phyloP scores from a whole-genome alignment of 2,797 vertebrate genomes.

The Delichon dasypus region DNA sequence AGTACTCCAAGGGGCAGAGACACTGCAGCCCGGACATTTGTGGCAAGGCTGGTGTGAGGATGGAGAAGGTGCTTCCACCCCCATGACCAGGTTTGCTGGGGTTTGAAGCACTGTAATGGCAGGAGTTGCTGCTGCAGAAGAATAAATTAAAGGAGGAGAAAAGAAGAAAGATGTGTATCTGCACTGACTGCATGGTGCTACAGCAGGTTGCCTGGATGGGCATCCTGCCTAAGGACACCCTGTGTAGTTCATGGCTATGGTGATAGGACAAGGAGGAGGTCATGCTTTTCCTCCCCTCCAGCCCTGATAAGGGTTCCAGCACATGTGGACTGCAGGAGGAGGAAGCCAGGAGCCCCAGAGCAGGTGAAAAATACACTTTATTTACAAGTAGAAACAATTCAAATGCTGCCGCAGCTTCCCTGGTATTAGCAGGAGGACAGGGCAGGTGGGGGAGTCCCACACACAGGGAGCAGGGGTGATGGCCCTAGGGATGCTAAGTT shows the following conservation, averaged over 20 bases:
- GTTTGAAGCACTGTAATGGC: background rate
- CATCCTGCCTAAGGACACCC: too few relatives aligned
- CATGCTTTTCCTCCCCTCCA: background rate
- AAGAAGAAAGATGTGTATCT: background rate
- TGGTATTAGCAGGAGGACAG: background rate
- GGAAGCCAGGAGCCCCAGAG: background rate
- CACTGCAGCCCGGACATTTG: rapidly evolving
- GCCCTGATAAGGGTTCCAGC: background rate
- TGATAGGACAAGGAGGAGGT: background rate
- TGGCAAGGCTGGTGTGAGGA: background rate
- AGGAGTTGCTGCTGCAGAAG: background rate
- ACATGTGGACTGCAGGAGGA: background rate
- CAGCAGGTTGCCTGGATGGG: too few relatives aligned
- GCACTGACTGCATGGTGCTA: background rate
- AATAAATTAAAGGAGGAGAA: background rate
- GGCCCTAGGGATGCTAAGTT: background rate
- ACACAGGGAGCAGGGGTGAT: background rate
- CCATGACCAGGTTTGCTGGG: background rate
- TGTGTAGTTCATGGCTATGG: background rate
- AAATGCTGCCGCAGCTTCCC: background rate
- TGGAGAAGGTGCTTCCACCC: background rate
- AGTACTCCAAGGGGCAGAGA: too few relatives aligned
- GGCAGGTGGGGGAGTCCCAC: background rate
- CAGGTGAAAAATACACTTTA: background rate
- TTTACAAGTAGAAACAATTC: background rate